Evolutionary conservation across 1,140 invertebrate genomes (phyloP), one percentile per base, ranked within the genome.

Genomic region (Brevipalpus yothersi): DNA sequence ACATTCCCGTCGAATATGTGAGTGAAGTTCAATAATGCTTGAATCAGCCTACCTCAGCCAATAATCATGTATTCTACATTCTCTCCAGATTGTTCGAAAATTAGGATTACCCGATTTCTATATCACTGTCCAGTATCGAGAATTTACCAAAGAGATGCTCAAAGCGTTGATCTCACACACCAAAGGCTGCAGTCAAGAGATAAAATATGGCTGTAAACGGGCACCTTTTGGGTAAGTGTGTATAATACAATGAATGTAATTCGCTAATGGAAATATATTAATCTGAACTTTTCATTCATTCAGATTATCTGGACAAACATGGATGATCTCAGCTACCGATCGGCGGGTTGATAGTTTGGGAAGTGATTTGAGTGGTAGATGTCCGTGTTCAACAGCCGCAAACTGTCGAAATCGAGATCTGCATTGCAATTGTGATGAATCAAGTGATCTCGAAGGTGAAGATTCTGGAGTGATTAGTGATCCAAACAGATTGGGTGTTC

Each of bases 151-250:
- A 0, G 83, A 86, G 68, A 90, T 91, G 84, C 73, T 94, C 1
- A 83, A 87, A 66, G 82, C 86, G 66, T 71, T 94, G 47, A 88
- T 91, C 41, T 82, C 81, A 0, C 84, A 86, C 68, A 92, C 88
- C 0, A 75, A 87, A 43, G 82, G 83, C 67, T 94, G 89, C 41
- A 82, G 82, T 58, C 89, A 93, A 69, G 81, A 85, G 64, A 82
- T 93, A 31, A 86, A 86, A 67, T 94, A 91, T 67, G 84, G 90
- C 63, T 94, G 89, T 66, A 83, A 83, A 65, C 83, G 84, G 71
- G 84, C 85, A 10, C 86, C 84, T 15, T 71, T 91, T 56, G 84
- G 64, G 67, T 68, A 64, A 55, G 51, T 57, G 17, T 15, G 21
- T 39, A 19, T 0, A 41, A 31, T 31, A 8, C 2, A 40, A 39